Base-by-base conservation (phyloP, 2,888 invertebrate genomes). In the Acheta domesticus region DNA sequence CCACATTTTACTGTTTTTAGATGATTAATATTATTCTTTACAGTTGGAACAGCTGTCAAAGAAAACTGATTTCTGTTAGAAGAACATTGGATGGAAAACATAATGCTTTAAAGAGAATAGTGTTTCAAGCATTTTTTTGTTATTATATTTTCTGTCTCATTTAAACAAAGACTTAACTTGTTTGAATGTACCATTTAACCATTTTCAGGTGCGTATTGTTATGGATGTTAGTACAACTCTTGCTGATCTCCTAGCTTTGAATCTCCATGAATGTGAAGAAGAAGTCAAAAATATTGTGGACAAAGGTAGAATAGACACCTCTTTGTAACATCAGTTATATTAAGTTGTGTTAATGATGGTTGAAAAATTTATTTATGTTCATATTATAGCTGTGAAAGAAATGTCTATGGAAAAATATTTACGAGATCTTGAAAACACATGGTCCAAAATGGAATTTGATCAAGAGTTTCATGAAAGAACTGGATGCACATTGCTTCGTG, bases 371-470 rank as follows among this genome's bases (percentile, higher is more conserved):
- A 78, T 23, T 21, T 73, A 23, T 20, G 23, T 62, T 62, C 62
- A 36, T 75, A 2, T 21, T 76, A 76, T 76, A 82, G 97, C 98
- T 0, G 97, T 97, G 0, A 98, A 98, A 88, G 98, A 98, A 89
- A 97, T 97, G 96, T 96, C 96, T 2, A 98, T 98, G 97, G 98
- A 98, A 87, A 98, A 97, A 86, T 93, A 94, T 79, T 89, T 98
- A 78, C 92, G 95, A 83, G 98, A 98, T 85, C 87, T 98, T 80
- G 93, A 97, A 85, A 91, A 92, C 8, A 98, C 96, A 1, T 98
- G 98, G 96, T 93, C 95, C 76, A 90, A 92, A 2, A 95, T 97
- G 95, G 96, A 96, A 87, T 97, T 98, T 85, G 94, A 95, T 84
- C 93, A 95, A 87, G 97, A 98, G 87, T 88, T 91, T 78, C 98